Evolutionary conservation across 2,797 vertebrate species (phyloP).

Genomic region (Crax fasciolata): DNA sequence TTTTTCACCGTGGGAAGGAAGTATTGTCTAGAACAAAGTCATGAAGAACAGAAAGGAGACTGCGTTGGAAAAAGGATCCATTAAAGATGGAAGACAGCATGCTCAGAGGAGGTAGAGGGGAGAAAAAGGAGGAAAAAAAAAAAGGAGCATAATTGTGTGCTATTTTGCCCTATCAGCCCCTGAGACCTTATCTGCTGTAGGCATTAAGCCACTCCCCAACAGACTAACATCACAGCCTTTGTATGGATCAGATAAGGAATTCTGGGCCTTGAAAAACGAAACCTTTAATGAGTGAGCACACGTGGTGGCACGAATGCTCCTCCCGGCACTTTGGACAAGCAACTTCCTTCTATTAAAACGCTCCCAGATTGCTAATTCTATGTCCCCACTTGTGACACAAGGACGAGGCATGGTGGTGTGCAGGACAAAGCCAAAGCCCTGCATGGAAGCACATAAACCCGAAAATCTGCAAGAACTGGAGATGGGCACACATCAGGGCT

Average conservation of each 20-base stretch:
- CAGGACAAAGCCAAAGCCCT: background rate
- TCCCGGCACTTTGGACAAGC: background rate
- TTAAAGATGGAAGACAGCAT: background rate
- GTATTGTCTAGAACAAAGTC: background rate
- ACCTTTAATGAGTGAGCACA: background rate
- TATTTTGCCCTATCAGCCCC: background rate
- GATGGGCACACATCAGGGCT: background rate
- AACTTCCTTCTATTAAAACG: background rate
- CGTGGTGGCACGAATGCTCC: background rate
- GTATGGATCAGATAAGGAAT: constrained; percentile 34
- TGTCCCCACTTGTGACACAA: background rate
- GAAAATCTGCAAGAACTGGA: background rate
- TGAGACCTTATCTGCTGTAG: background rate
- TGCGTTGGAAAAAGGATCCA: background rate
- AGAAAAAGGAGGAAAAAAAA: background rate
- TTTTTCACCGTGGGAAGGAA: background rate
- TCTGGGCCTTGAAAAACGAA: background rate
- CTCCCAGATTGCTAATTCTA: background rate
- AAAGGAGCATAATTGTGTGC: background rate
- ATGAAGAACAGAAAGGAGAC: background rate
- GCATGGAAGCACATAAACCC: background rate
- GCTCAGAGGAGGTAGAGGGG: accelerated
- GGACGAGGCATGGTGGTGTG: background rate
- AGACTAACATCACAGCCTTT: constrained; percentile 50
- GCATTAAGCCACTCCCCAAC: constrained; percentile 39